Evolutionary conservation across 2,888 invertebrate species (phyloP).

Genomic region (Ophion obscuratus): DNA sequence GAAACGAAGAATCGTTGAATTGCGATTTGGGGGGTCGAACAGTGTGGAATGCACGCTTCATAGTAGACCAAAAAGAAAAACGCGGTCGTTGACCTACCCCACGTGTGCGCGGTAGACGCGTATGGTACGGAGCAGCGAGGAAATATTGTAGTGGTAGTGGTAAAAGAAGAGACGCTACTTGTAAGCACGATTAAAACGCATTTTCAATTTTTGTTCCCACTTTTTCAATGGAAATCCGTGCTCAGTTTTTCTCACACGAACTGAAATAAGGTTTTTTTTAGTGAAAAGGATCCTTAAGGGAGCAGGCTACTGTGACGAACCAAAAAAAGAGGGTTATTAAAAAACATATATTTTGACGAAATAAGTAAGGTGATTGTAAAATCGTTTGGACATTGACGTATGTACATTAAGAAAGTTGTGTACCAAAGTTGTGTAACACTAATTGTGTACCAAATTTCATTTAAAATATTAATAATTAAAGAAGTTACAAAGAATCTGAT

Average conservation of each 20-base stretch:
- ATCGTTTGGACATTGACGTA: too few species aligned
- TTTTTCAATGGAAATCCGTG: neutral
- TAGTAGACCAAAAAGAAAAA: conserved; percentile 29
- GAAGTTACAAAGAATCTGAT: too few species aligned
- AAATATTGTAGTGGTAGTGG: conserved; percentile 44
- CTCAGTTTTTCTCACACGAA: neutral
- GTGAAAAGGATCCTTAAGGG: neutral
- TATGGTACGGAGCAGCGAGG: conserved; percentile 22
- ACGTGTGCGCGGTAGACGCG: conserved; percentile 50
- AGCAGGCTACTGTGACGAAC: too few species aligned
- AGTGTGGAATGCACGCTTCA: neutral
- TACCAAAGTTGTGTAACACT: too few species aligned
- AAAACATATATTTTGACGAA: too few species aligned
- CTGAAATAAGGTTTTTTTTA: neutral
- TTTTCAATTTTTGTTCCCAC: neutral
- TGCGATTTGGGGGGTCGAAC: neutral
- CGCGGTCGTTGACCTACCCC: conserved; percentile 59
- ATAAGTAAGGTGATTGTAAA: too few species aligned
- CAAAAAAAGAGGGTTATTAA: too few species aligned
- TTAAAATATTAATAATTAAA: too few species aligned
- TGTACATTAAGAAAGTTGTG: too few species aligned
- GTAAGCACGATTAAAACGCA: conserved; percentile 23
- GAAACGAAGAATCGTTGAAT: neutral
- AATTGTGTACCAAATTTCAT: too few species aligned
- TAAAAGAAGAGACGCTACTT: conserved; percentile 20